Evolutionary conservation across 2,888 invertebrate species (phyloP).

Genomic region (Meiosimyza platycephala): DNA sequence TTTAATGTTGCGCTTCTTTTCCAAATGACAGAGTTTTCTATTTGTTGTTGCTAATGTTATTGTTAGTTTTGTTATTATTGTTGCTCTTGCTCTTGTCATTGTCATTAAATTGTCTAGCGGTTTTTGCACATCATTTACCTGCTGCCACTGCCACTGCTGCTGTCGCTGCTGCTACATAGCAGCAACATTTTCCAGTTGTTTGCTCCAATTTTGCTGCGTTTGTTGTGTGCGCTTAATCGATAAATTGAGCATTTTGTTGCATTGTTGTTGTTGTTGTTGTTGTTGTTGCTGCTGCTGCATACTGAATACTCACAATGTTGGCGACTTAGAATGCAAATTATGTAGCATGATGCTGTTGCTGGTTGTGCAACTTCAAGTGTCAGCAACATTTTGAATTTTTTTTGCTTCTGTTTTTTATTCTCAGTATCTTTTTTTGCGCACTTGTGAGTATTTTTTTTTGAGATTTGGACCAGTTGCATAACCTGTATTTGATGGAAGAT

Average conservation of each 20-base stretch:
- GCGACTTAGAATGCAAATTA: slow-evolving; percentile 16
- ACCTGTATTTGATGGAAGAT: slow-evolving; percentile 8
- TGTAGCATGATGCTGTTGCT: background rate
- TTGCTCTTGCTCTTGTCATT: background rate
- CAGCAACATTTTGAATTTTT: background rate
- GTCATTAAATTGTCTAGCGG: background rate
- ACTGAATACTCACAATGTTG: background rate
- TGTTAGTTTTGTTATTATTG: background rate
- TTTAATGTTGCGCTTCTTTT: background rate
- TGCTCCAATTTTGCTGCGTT: slow-evolving; percentile 21
- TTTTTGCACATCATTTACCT: background rate
- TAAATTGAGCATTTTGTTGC: slow-evolving; percentile 16
- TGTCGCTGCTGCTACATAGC: background rate
- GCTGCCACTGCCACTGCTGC: too few relatives aligned
- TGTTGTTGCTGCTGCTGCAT: too few relatives aligned
- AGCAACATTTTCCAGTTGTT: background rate
- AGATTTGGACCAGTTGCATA: slow-evolving; percentile 18
- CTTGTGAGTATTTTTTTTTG: background rate
- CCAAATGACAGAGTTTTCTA: background rate
- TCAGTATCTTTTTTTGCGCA: too few relatives aligned
- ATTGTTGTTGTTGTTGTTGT: background rate
- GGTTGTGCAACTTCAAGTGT: slow-evolving; percentile 12
- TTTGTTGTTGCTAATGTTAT: background rate
- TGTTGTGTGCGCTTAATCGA: slow-evolving; percentile 10
- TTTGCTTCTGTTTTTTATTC: too few relatives aligned